phyloP scores from a whole-genome alignment of 1,140 invertebrate genomes.

The Hylaeus volcanicus region DNA sequence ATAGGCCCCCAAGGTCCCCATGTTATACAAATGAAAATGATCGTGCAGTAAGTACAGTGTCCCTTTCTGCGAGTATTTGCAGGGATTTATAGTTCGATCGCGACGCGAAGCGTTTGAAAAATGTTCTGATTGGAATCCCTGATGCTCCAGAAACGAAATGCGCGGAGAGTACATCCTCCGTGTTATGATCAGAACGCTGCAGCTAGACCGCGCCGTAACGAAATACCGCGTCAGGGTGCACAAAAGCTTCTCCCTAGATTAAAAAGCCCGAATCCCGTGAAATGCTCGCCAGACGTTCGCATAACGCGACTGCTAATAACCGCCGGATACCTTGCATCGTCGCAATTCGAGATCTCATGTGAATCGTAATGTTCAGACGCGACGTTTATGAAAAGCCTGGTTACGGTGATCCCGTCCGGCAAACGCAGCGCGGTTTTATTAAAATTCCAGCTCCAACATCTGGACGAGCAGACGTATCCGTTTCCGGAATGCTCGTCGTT shows the following conservation, averaged over 20 bases:
- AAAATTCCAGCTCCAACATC: conserved; percentile 3
- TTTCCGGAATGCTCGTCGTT: background rate
- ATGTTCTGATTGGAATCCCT: background rate
- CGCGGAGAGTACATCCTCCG: background rate
- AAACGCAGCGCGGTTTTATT: conserved; percentile 1
- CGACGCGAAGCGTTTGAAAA: background rate
- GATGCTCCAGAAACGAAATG: background rate
- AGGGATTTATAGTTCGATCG: background rate
- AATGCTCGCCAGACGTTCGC: background rate
- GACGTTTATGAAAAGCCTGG: background rate
- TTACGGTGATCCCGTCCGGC: background rate
- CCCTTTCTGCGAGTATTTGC: background rate
- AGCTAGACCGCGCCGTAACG: background rate
- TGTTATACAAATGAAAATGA: too few species aligned
- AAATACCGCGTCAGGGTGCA: background rate
- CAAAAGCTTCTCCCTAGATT: conserved; percentile 19
- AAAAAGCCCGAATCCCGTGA: conserved; percentile 10
- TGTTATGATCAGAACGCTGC: background rate
- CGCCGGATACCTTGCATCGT: background rate
- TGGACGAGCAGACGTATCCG: background rate
- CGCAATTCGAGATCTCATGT: conserved; percentile 1
- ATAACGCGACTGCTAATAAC: background rate
- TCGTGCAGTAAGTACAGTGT: background rate
- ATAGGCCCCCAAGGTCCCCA: too few species aligned
- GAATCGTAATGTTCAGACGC: background rate